These are phyloP conservation scores for Pachydiplax longipennis DNA, from an alignment of 2,888 invertebrate species.

Conservation along the genomic window DNA sequence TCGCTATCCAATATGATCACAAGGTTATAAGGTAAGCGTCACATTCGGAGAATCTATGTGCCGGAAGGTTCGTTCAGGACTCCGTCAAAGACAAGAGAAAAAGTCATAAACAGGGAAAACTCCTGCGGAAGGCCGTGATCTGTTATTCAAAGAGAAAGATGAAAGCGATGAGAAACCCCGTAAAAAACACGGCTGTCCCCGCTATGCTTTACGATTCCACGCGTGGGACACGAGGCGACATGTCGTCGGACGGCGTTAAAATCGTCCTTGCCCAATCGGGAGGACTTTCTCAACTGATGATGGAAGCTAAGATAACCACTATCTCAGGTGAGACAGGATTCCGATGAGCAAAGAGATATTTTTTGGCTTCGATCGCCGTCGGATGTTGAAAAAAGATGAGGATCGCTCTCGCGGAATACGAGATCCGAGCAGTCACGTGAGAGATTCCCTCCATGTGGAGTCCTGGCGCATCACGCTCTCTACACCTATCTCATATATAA, in stretches of 20 bases:
- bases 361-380: slow-evolving; percentile 14
- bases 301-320: not conserved
- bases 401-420: slow-evolving; percentile 32
- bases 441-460: not conserved
- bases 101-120: not conserved
- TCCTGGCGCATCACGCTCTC: not conserved
- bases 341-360: not conserved
- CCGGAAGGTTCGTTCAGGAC: too few species aligned
- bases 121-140: not conserved
- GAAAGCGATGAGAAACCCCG: not conserved
- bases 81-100: not conserved
- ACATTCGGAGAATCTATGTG: too few species aligned
- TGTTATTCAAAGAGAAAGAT: not conserved
- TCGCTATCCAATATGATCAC: too few species aligned
- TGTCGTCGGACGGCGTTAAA: not conserved
- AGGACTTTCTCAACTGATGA: not conserved
- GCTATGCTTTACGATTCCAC: not conserved
- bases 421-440: slow-evolving; percentile 30
- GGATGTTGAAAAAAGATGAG: slow-evolving; percentile 33
- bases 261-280: not conserved
- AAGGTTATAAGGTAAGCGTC: too few species aligned
- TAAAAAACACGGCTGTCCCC: not conserved
- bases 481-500: not conserved
- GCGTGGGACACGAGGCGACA: slow-evolving; percentile 13
- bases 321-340: not conserved